Conservation (phyloP, 2,113 vertebrate genomes). For the Sylvia atricapilla region DNA sequence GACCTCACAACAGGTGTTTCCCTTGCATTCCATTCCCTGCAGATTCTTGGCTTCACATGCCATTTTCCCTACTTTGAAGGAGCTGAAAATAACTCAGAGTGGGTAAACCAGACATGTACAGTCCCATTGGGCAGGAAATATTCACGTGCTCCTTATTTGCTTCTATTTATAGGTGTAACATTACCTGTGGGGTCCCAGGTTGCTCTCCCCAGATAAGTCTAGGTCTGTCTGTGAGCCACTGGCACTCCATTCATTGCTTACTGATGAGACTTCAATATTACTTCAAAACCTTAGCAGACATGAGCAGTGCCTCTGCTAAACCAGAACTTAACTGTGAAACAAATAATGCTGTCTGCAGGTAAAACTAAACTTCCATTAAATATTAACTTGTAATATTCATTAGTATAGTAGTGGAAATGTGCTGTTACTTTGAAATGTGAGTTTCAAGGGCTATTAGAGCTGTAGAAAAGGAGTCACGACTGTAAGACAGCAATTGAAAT, state of each 20-base stretch:
- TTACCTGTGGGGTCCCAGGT: background rate
- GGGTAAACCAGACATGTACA: background rate
- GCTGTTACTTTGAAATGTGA: background rate
- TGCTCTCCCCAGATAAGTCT: background rate
- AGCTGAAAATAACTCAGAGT: conserved; percentile 27
- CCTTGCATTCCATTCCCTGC: conserved; percentile 6
- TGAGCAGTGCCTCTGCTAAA: background rate
- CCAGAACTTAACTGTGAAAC: background rate
- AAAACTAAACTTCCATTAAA: conserved; percentile 19
- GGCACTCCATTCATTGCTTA: background rate
- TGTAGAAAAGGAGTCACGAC: background rate
- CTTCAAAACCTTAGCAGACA: background rate
- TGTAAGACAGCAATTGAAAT: background rate
- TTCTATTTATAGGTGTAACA: background rate
- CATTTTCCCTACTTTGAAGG: background rate
- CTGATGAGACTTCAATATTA: background rate
- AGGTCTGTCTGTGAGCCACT: background rate
- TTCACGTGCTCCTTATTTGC: background rate
- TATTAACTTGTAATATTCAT: conserved; percentile 29
- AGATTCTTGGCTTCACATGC: background rate
- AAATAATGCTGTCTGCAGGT: background rate
- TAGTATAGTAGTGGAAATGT: background rate
- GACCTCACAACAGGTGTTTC: conserved; percentile 57
- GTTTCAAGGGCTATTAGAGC: background rate
- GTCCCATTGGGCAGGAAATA: background rate